Conservation (phyloP, 1,140 invertebrate genomes). For the Papilio polyxenes region DNA sequence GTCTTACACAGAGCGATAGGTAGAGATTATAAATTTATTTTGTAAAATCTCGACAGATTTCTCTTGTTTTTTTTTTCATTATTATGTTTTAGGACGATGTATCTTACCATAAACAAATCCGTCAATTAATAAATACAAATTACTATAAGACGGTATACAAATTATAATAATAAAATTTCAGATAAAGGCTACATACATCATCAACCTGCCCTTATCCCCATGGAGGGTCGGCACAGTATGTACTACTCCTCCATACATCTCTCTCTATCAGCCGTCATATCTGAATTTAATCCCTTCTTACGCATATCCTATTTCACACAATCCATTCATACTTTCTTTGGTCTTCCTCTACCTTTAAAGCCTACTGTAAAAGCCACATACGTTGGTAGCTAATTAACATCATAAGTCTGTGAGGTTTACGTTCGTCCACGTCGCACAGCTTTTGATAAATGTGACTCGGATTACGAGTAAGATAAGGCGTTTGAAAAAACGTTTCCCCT, state of each 20-base stretch:
- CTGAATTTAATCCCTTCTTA: no score
- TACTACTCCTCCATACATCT: no score
- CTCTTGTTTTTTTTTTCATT: not conserved
- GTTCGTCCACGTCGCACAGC: slow-evolving; percentile 32
- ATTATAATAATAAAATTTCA: no score
- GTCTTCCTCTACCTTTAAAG: no score
- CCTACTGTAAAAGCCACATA: not conserved
- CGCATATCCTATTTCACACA: no score
- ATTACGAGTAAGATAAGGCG: slow-evolving; percentile 40
- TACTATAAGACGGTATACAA: not conserved
- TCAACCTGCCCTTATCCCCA: no score
- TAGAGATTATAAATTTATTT: not conserved
- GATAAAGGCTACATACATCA: not conserved
- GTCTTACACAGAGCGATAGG: no score
- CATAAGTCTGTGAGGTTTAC: not conserved
- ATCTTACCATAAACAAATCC: not conserved
- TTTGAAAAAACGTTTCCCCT: slow-evolving; percentile 38
- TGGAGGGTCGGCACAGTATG: no score
- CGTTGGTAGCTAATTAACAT: slow-evolving; percentile 15
- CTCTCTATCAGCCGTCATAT: no score
- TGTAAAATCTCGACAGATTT: not conserved
- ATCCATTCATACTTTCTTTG: no score
- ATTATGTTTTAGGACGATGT: not conserved
- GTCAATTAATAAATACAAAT: not conserved
- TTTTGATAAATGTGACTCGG: slow-evolving; percentile 35